Evolutionary conservation across 2,797 vertebrate species (phyloP).

Genomic region (Loris lydekkerianus): DNA sequence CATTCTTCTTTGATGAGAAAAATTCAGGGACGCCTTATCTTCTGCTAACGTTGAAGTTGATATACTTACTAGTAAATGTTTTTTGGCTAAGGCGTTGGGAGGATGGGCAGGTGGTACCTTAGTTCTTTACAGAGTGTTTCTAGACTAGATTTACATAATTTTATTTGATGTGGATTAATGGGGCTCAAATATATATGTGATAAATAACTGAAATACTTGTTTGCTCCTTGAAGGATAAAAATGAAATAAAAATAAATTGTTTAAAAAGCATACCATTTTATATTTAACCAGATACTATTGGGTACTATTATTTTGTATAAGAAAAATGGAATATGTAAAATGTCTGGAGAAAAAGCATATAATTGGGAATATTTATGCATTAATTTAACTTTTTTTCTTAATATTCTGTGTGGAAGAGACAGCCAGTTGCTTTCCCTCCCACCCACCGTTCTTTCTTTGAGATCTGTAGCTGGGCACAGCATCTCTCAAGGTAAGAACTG

Average conservation of each 20-base stretch:
- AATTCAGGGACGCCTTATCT: not conserved
- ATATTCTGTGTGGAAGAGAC: not conserved
- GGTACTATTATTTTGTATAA: not conserved
- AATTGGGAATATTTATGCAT: not conserved
- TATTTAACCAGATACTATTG: conserved; percentile 9
- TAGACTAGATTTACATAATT: not conserved
- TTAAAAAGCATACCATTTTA: not conserved
- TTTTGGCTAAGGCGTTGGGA: not conserved
- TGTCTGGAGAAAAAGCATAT: not conserved
- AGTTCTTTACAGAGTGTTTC: not conserved
- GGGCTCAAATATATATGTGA: not conserved
- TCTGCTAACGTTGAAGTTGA: not conserved
- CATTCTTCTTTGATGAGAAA: not conserved
- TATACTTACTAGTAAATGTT: not conserved
- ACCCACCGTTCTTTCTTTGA: not conserved
- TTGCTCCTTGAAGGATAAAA: not conserved
- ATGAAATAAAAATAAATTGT: conserved; percentile 39
- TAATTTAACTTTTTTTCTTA: not conserved
- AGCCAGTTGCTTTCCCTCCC: not conserved
- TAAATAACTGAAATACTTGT: not conserved
- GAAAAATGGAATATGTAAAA: not conserved
- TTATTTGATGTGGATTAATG: conserved; percentile 48
- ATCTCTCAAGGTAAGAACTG: not conserved
- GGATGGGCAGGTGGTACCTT: not conserved
- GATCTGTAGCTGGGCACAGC: not conserved